These are phyloP conservation scores for Drosophila quinaria DNA, from an alignment of 2,888 invertebrate species.

Conservation along the genomic window DNA sequence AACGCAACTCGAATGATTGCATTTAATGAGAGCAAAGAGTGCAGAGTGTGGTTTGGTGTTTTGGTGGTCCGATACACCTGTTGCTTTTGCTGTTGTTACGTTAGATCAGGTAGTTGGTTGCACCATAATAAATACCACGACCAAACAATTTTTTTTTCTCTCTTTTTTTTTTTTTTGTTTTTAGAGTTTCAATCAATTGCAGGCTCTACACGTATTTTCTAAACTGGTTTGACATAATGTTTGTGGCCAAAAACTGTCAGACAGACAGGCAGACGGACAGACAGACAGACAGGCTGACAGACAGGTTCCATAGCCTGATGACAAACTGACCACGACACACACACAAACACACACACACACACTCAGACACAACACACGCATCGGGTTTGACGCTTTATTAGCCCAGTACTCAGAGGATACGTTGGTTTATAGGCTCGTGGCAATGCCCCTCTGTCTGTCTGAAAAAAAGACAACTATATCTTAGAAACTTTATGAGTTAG, in stretches of 20 bases:
- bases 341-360: slow-evolving; percentile 37
- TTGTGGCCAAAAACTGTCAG: slow-evolving; percentile 40
- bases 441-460: neutral
- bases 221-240: slow-evolving; percentile 76
- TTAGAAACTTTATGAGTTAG: neutral
- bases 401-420: neutral
- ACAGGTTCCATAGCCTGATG: slow-evolving; percentile 49
- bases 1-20: slow-evolving; percentile 27
- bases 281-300: slow-evolving; percentile 26
- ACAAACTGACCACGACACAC: slow-evolving; percentile 28
- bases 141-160: slow-evolving; percentile 34
- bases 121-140: slow-evolving; percentile 62
- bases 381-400: slow-evolving; percentile 30
- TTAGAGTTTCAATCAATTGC: slow-evolving; percentile 58
- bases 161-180: slow-evolving; percentile 24
- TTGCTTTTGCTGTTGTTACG: slow-evolving; percentile 28
- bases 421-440: neutral
- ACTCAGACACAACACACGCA: slow-evolving; percentile 26
- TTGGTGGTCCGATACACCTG: slow-evolving; percentile 21
- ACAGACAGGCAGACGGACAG: slow-evolving; percentile 7
- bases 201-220: slow-evolving; percentile 39
- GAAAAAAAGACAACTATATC: neutral
- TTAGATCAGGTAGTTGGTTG: slow-evolving; percentile 50
- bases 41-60: slow-evolving; percentile 4
- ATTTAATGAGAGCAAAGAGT: slow-evolving; percentile 22